Conservation (phyloP, 1,140 invertebrate genomes). For the Hyphantria cunea region DNA sequence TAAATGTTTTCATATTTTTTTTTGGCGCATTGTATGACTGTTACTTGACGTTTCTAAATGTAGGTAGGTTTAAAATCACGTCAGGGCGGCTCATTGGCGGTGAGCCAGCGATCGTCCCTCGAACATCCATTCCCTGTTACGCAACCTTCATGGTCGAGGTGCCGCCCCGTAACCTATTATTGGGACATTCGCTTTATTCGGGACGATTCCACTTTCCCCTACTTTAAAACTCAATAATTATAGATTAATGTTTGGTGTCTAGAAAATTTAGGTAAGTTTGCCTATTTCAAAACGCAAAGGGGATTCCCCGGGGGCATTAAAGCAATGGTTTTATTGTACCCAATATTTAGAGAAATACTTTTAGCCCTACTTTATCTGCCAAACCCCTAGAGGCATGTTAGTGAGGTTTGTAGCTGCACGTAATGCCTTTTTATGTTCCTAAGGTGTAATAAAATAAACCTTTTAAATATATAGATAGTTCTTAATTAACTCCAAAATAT, state of each 20-base stretch:
- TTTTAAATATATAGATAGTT: background rate
- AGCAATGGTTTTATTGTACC: background rate
- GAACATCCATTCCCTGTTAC: conserved; percentile 22
- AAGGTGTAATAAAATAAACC: background rate
- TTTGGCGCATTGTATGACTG: conserved; percentile 17
- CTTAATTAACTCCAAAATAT: background rate
- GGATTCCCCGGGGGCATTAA: background rate
- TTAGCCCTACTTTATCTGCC: conserved; percentile 9
- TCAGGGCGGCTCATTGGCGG: conserved; percentile 2
- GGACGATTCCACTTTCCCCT: conserved; percentile 9
- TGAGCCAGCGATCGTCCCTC: conserved; percentile 3
- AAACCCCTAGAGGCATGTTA: conserved; percentile 15
- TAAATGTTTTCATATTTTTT: conserved; percentile 15
- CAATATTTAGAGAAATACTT: conserved; percentile 14
- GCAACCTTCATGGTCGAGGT: conserved; percentile 4
- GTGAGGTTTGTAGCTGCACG: background rate
- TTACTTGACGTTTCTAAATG: conserved; percentile 4
- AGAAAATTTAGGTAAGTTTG: background rate
- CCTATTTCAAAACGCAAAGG: background rate
- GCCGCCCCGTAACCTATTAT: conserved; percentile 35
- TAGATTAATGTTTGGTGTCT: background rate
- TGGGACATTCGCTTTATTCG: conserved; percentile 32
- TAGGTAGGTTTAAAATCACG: conserved; percentile 9
- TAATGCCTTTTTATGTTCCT: background rate
- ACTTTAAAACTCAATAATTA: conserved; percentile 5